Conservation (phyloP, 2,113 vertebrate genomes). For the Crotalus helleri region DNA sequence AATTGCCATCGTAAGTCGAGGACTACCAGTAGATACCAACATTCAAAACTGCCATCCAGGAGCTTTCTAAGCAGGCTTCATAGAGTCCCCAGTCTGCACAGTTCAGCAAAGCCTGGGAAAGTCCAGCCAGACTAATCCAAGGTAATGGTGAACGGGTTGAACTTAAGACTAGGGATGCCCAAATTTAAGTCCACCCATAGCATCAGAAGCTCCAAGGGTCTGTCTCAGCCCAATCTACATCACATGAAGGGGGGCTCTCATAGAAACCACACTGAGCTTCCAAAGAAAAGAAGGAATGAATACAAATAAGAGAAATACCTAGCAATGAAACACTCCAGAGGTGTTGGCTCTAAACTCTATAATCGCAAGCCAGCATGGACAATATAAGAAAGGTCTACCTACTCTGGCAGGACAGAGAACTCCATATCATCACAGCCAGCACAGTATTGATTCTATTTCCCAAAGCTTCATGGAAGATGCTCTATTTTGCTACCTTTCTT, state of each 20-base stretch:
- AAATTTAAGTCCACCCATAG: not conserved
- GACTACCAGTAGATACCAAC: not conserved
- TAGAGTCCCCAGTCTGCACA: not conserved
- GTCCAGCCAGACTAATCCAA: not conserved
- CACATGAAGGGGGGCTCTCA: not conserved
- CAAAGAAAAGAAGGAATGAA: not conserved
- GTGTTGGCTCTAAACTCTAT: not conserved
- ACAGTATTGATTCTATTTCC: not conserved
- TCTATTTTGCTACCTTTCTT: not conserved
- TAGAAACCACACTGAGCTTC: not conserved
- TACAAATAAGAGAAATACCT: not conserved
- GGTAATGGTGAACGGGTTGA: not conserved
- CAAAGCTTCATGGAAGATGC: not conserved
- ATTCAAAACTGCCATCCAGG: not conserved
- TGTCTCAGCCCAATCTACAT: not conserved
- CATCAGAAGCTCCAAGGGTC: not conserved
- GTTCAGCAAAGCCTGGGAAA: not conserved
- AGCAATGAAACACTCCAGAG: not conserved
- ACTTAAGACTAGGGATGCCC: not conserved
- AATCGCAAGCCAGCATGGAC: not conserved
- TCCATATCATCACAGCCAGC: not conserved
- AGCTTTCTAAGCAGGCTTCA: not conserved
- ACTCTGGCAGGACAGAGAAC: not conserved
- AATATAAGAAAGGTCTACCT: not conserved
- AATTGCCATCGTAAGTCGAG: too few species aligned